Percentiles rank a stretch among this genome's conserved stretches.
These are phyloP conservation scores for Sycobia sp. DNA, from an alignment of 1,140 invertebrate species.

Conservation along the genomic window DNA sequence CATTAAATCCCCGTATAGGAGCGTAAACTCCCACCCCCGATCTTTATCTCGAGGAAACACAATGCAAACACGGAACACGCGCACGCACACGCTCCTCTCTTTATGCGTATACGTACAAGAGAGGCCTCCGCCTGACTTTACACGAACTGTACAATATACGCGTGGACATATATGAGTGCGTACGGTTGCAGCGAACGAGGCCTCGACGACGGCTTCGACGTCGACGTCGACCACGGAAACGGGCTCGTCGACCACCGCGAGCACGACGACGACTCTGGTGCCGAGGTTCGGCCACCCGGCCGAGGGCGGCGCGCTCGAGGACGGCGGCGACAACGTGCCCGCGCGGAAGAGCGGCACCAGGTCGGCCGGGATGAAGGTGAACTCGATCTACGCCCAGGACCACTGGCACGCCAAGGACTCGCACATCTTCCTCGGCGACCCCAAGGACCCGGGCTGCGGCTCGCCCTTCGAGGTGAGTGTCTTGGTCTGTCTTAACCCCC, in stretches of 20 bases:
- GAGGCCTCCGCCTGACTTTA: too few species aligned
- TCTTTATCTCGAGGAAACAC: too few species aligned
- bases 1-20: too few species aligned
- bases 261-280: slow-evolving; percentile 44
- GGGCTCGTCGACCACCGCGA: slow-evolving; percentile 35
- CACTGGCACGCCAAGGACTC: slow-evolving; percentile 52
- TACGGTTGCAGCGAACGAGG: too few species aligned
- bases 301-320: not conserved
- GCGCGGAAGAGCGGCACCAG: not conserved
- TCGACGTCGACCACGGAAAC: slow-evolving; percentile 35
- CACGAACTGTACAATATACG: too few species aligned
- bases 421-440: slow-evolving; percentile 50
- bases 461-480: slow-evolving; percentile 53
- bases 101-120: too few species aligned
- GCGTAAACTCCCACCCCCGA: too few species aligned
- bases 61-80: too few species aligned
- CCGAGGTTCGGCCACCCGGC: slow-evolving; percentile 28
- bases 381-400: slow-evolving; percentile 58
- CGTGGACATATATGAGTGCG: too few species aligned
- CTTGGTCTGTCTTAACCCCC: not conserved
- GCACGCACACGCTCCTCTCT: too few species aligned
- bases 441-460: slow-evolving; percentile 48
- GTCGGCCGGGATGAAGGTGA: slow-evolving; percentile 55
- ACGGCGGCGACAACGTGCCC: not conserved
- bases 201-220: slow-evolving; percentile 1